Percentiles rank a stretch among this genome's conserved stretches.
phyloP scores from a whole-genome alignment of 1,140 invertebrate genomes.

The Rhizoglyphus robini region DNA sequence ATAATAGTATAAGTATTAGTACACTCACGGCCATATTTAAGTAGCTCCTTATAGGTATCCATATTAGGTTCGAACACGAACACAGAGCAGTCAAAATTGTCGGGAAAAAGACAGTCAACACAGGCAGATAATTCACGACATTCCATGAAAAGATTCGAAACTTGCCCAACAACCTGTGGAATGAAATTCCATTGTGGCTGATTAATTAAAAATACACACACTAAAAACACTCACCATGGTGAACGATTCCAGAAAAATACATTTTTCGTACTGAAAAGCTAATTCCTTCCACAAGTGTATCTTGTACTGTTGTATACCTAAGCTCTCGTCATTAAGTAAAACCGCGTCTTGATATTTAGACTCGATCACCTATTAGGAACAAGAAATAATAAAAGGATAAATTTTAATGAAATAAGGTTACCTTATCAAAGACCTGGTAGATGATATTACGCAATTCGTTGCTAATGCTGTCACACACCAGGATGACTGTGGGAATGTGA shows the following conservation, averaged over 20 bases:
- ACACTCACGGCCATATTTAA: conserved; percentile 13
- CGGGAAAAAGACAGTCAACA: conserved; percentile 16
- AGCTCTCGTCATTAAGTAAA: conserved; percentile 13
- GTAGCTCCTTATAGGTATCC: conserved; percentile 4
- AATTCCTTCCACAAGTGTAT: conserved; percentile 20
- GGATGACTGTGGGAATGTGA: conserved; percentile 11
- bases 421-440: conserved; percentile 14
- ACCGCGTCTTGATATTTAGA: not conserved
- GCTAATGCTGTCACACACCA: not conserved
- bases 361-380: conserved; percentile 5
- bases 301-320: conserved; percentile 17
- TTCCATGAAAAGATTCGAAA: conserved; percentile 9
- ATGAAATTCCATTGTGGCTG: not conserved
- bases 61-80: conserved; percentile 19
- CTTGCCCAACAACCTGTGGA: conserved; percentile 14
- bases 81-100: conserved; percentile 18
- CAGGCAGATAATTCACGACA: conserved; percentile 10
- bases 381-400: not conserved
- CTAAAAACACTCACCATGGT: not conserved
- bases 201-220: not conserved
- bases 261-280: conserved; percentile 12
- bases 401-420: not conserved
- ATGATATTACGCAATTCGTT: not conserved
- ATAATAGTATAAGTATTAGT: not conserved
- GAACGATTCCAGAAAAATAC: conserved; percentile 17